Base-by-base conservation (phyloP, 2,113 vertebrate species). In the Phyllopteryx taeniolatus region DNA sequence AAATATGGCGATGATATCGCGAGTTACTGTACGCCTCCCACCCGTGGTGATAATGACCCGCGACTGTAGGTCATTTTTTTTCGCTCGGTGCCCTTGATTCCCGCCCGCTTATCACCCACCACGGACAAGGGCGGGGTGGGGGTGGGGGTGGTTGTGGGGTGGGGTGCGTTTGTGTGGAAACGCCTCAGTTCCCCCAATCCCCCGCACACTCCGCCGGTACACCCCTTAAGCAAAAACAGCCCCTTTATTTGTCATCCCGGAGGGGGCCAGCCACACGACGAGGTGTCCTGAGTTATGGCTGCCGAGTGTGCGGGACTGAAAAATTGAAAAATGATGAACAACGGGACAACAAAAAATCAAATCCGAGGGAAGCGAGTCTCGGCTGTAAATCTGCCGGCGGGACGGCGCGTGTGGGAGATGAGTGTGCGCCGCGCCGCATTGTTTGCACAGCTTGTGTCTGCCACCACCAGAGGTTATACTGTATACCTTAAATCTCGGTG, bases 311-410 rank as follows among this genome's bases (percentile, higher is more conserved):
- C 49, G 35, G 74, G 77, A 60, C 74, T 86, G 85, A 90, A 87
- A 89, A 87, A 88, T 88, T 78, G 85, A 87, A 86, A 89, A 86
- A 89, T 90, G 86, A 91, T 90, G 86, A 89, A 87, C 83, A 89
- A 77, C 80, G 5, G 79, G 66, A 75, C 72, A 66, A 70, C 77
- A 74, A 79, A 79, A 71, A 64, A 67, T 66, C 49, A 69, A 69
- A 74, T 59, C 76, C 53, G 39, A 67, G 51, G 75, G 62, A 76
- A 85, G 81, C 74, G 81, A 87, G 87, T 81, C 80, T 82, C 78
- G 15, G 79, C 82, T 68, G 81, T 91, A 90, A 89, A 91, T 90
- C 87, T 82, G 76, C 73, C 31, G 57, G 9, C 1, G 64, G 81
- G 85, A 81, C 83, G 62, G 81, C 63, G 68, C 65, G 79, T 64